Conservation (phyloP, 2,888 invertebrate genomes). For the Leucoptera coffeella region DNA sequence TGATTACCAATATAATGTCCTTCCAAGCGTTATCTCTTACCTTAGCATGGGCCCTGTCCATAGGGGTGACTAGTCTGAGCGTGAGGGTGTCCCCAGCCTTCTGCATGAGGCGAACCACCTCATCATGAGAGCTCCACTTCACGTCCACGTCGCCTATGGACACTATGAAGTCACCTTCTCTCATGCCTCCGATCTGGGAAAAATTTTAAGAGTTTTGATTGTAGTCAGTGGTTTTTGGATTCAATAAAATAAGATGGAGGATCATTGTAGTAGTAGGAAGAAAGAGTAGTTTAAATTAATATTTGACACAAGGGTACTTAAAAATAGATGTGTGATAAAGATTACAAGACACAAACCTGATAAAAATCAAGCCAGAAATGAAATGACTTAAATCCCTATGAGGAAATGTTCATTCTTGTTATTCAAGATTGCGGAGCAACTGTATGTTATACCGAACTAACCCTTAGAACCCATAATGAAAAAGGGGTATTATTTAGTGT, state of each 20-base stretch:
- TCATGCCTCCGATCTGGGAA: slow-evolving; percentile 80
- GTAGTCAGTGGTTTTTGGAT: too few species aligned
- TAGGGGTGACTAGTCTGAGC: slow-evolving; percentile 83
- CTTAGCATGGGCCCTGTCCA: slow-evolving; percentile 76
- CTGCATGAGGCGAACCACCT: slow-evolving; percentile 82
- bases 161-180: slow-evolving; percentile 92
- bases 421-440: too few species aligned
- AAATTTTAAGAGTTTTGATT: neutral
- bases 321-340: too few species aligned
- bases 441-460: too few species aligned
- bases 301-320: neutral
- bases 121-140: slow-evolving; percentile 90
- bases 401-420: too few species aligned
- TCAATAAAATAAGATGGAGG: too few species aligned
- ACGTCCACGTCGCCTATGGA: slow-evolving; percentile 82
- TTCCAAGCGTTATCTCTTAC: slow-evolving; percentile 21
- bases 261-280: too few species aligned
- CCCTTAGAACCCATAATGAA: too few species aligned
- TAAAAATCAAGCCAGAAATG: too few species aligned
- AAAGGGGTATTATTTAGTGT: too few species aligned
- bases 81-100: slow-evolving; percentile 73
- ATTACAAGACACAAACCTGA: too few species aligned
- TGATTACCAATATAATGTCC: neutral
- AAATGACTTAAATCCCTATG: too few species aligned
- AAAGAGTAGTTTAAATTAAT: neutral